Percentiles rank a stretch among this genome's conserved stretches.
Evolutionary conservation across 2,797 vertebrate species (phyloP).

Genomic region (Acropternis orthonyx): DNA sequence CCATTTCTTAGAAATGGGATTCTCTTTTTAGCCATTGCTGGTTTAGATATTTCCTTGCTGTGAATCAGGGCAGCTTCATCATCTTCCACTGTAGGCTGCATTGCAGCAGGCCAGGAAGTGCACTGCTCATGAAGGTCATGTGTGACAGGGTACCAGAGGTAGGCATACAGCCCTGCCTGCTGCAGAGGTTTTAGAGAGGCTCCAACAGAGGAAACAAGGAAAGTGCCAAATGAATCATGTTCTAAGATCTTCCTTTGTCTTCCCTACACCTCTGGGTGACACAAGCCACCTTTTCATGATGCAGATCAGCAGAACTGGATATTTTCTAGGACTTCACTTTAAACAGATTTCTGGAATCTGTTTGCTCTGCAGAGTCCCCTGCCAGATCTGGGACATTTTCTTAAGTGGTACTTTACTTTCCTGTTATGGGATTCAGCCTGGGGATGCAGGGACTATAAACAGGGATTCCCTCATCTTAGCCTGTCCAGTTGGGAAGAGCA

Average conservation of each 20-base stretch:
- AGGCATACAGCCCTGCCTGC: background rate
- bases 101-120: background rate
- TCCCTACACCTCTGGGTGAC: conserved; percentile 15
- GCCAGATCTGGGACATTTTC: conserved; percentile 21
- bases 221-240: conserved; percentile 44
- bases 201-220: background rate
- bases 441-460: background rate
- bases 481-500: background rate
- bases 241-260: conserved; percentile 21
- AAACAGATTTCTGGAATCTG: conserved; percentile 39
- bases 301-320: background rate
- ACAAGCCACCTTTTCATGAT: conserved; percentile 11
- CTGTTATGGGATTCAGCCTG: conserved; percentile 3
- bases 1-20: background rate
- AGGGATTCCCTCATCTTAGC: conserved; percentile 22
- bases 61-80: background rate
- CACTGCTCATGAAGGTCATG: background rate
- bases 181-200: background rate
- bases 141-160: background rate
- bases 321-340: conserved; percentile 38
- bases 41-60: background rate
- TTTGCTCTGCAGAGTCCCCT: conserved; percentile 9
- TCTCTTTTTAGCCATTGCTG: background rate
- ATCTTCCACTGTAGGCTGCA: background rate
- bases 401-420: conserved; percentile 9